phyloP scores from a whole-genome alignment of 2,797 vertebrate species.

The Takifugu rubripes region DNA sequence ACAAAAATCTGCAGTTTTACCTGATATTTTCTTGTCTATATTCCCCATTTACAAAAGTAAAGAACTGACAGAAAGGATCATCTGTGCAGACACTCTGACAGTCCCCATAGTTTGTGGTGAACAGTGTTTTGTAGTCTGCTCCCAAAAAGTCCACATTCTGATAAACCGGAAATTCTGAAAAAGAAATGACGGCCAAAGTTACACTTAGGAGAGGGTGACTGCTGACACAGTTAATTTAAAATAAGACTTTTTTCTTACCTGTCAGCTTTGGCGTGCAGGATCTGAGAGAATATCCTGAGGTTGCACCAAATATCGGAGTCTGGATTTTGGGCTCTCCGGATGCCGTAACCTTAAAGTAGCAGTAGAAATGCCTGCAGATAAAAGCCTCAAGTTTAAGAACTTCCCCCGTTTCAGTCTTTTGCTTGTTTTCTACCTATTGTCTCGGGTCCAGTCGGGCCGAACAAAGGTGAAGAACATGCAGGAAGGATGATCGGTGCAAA shows the following conservation, averaged over 20 bases:
- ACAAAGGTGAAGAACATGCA: constrained; percentile 84
- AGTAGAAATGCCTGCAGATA: constrained; percentile 57
- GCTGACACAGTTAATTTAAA: too few species aligned
- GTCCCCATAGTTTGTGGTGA: constrained; percentile 43
- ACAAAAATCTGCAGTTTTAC: constrained; percentile 24
- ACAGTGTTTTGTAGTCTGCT: constrained; percentile 43
- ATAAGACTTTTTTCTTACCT: not conserved
- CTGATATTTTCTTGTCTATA: not conserved
- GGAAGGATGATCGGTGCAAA: constrained; percentile 80
- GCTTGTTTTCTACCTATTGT: constrained; percentile 38
- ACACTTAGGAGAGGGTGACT: too few species aligned
- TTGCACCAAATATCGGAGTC: constrained; percentile 27
- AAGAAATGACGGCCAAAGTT: not conserved
- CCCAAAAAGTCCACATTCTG: constrained; percentile 42
- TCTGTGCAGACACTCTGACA: constrained; percentile 66
- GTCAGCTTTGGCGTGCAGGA: constrained; percentile 10
- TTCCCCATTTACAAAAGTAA: constrained; percentile 34
- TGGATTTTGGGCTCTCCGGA: constrained; percentile 23
- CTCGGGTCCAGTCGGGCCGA: constrained; percentile 53
- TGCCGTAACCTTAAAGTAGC: constrained; percentile 54
- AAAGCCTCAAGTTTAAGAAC: not conserved
- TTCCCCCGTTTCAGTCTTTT: too few species aligned
- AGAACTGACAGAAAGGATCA: constrained; percentile 62
- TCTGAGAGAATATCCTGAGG: constrained; percentile 65
- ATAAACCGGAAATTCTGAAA: constrained; percentile 46